A percentile compares a stretch with the other conserved stretches of the same genome.
These are phyloP conservation scores for Spicauda simplicius DNA, from an alignment of 2,888 invertebrate genomes.

Conservation along the genomic window DNA sequence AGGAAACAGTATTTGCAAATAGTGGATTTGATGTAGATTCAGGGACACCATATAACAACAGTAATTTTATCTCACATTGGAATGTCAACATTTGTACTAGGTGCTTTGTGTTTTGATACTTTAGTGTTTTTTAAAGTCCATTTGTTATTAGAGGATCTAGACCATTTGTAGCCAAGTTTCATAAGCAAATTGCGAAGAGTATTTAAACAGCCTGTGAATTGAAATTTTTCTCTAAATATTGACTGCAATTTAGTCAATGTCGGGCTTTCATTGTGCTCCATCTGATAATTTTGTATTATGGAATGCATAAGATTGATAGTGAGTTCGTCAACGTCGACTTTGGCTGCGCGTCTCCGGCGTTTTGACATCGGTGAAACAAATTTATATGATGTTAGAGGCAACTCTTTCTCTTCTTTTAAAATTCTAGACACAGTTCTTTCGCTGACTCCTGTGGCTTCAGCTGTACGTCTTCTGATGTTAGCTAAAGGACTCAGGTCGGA, in stretches of 20 bases:
- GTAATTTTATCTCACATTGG: slow-evolving; percentile 34
- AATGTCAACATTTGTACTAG: slow-evolving; percentile 29
- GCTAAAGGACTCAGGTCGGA: slow-evolving; percentile 39
- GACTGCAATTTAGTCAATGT: slow-evolving; percentile 27
- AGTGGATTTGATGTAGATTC: too few species aligned
- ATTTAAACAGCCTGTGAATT: slow-evolving; percentile 32
- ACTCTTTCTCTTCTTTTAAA: slow-evolving; percentile 42
- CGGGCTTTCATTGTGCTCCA: slow-evolving; percentile 33
- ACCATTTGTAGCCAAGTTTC: slow-evolving; percentile 34
- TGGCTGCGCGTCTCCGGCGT: slow-evolving; percentile 22
- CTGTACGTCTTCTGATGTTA: slow-evolving; percentile 40
- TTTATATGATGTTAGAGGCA: slow-evolving; percentile 33
- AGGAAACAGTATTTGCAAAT: too few species aligned
- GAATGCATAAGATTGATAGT: slow-evolving; percentile 32
- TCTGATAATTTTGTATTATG: slow-evolving; percentile 30
- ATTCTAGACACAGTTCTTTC: slow-evolving; percentile 37
- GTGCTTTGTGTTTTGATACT: slow-evolving; percentile 16
- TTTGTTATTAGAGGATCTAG: slow-evolving; percentile 22
- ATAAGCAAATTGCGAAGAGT: slow-evolving; percentile 27
- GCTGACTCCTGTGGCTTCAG: slow-evolving; percentile 41
- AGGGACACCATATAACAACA: too few species aligned
- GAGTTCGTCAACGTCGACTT: slow-evolving; percentile 27
- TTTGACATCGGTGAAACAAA: slow-evolving; percentile 38
- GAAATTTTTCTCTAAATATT: slow-evolving; percentile 31
- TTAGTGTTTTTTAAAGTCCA: slow-evolving; percentile 30